phyloP scores from a whole-genome alignment of 1,140 invertebrate genomes.

The Ips nitidus region DNA sequence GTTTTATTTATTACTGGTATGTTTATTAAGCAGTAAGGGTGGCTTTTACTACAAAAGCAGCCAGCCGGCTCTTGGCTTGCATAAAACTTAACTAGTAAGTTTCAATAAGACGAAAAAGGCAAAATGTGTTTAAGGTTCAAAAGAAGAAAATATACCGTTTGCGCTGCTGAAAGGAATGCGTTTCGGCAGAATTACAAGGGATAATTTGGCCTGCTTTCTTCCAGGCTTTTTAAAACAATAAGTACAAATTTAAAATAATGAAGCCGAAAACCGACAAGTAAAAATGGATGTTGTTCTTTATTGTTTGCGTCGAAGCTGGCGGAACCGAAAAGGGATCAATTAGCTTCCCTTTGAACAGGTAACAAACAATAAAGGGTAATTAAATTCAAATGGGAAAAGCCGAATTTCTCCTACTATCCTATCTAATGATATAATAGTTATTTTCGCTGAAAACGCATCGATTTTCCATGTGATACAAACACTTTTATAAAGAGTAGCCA shows the following conservation, averaged over 20 bases:
- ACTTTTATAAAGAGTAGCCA: too few relatives aligned
- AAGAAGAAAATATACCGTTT: neutral
- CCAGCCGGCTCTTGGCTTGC: too few relatives aligned
- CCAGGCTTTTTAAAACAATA: slow-evolving; percentile 2
- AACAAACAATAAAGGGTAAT: neutral
- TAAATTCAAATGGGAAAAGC: neutral
- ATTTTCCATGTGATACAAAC: too few relatives aligned
- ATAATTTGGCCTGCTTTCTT: neutral
- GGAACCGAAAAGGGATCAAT: neutral
- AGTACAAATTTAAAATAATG: slow-evolving; percentile 6
- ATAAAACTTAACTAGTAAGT: too few relatives aligned
- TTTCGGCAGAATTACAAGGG: neutral
- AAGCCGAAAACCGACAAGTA: neutral
- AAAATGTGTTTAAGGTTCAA: too few relatives aligned
- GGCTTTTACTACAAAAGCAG: too few relatives aligned
- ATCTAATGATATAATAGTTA: neutral
- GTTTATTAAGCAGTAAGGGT: too few relatives aligned
- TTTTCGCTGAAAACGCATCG: too few relatives aligned
- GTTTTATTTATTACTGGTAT: too few relatives aligned
- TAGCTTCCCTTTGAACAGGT: neutral
- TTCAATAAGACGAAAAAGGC: too few relatives aligned
- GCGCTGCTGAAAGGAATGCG: neutral
- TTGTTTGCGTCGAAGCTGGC: neutral
- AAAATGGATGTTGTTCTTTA: slow-evolving; percentile 2
- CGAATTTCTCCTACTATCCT: neutral